phyloP scores from a whole-genome alignment of 2,797 vertebrate genomes.

The Sardinella longiceps region DNA sequence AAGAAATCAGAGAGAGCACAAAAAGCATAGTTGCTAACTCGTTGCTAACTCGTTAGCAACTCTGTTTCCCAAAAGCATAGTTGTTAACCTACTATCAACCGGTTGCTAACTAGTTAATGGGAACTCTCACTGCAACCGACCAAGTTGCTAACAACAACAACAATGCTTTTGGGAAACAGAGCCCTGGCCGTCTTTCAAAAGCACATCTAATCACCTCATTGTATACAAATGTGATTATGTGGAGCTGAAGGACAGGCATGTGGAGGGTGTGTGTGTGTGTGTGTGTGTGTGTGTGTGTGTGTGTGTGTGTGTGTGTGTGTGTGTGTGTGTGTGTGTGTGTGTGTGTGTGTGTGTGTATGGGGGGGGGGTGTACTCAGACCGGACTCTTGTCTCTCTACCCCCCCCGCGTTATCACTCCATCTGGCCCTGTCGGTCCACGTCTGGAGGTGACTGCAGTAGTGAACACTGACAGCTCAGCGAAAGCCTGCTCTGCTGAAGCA shows the following conservation, averaged over 20 bases:
- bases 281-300: not conserved
- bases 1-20: no score
- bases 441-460: conserved; percentile 61
- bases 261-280: not conserved
- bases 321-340: not conserved
- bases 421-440: conserved; percentile 35
- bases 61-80: no score
- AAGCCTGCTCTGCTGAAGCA: conserved; percentile 73
- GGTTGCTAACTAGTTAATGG: no score
- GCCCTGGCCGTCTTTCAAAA: not conserved
- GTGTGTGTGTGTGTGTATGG: not conserved
- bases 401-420: not conserved
- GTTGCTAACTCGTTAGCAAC: no score
- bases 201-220: not conserved
- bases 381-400: not conserved
- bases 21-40: no score
- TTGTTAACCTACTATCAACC: no score
- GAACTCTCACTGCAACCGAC: no score
- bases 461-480: conserved; percentile 71
- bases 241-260: not conserved
- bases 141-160: no score
- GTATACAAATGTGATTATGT: not conserved
- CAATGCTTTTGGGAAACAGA: no score
- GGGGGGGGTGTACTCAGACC: not conserved
- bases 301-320: not conserved